These are phyloP conservation scores for Elephantulus edwardii DNA, from an alignment of 2,113 vertebrate species.

Conservation along the genomic window DNA sequence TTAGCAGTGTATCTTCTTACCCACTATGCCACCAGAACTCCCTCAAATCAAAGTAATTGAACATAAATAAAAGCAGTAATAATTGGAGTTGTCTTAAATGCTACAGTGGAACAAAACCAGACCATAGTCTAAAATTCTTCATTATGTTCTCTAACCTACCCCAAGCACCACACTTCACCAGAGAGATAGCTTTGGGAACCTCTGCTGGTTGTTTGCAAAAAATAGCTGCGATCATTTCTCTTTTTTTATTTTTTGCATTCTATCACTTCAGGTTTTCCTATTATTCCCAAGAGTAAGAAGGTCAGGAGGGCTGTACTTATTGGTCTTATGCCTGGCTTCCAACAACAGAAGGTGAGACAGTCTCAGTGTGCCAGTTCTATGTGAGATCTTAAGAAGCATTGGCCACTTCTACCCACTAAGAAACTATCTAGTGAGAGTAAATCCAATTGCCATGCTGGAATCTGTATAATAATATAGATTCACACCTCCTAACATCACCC, in stretches of 20 bases:
- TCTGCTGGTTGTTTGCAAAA: background rate
- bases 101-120: background rate
- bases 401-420: background rate
- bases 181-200: background rate
- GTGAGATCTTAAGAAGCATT: background rate
- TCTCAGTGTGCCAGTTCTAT: background rate
- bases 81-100: background rate
- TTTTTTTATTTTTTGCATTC: background rate
- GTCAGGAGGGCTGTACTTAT: background rate
- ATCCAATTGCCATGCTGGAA: fast-evolving
- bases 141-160: background rate
- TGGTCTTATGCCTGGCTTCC: background rate
- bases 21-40: too few relatives aligned
- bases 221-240: background rate
- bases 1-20: too few relatives aligned
- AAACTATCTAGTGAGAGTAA: background rate
- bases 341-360: background rate
- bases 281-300: background rate
- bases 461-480: background rate
- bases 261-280: background rate
- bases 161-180: background rate
- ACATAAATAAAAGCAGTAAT: background rate
- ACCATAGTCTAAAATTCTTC: background rate
- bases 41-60: background rate
- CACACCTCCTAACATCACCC: background rate